Evolutionary conservation across 2,797 vertebrate genomes (phyloP).

Genomic region (Pachyuromys duprasi): DNA sequence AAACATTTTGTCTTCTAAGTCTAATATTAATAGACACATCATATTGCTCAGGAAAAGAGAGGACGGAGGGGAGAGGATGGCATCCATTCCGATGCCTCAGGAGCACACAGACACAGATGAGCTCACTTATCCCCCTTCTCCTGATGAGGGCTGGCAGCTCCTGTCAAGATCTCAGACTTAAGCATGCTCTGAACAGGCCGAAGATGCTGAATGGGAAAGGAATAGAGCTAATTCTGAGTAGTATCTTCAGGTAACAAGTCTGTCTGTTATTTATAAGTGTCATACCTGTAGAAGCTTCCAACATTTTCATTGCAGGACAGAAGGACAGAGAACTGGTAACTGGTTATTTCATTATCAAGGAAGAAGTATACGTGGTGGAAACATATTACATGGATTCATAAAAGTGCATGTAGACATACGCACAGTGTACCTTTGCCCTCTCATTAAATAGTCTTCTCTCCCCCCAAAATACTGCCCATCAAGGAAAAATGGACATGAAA

Average conservation of each 20-base stretch:
- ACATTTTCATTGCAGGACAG: neutral
- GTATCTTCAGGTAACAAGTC: neutral
- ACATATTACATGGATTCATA: accelerated
- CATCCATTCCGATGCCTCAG: neutral
- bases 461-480: neutral
- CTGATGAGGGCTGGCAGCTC: neutral
- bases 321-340: neutral
- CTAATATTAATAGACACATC: neutral
- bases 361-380: accelerated
- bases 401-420: neutral
- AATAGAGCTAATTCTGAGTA: neutral
- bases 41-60: neutral
- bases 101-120: neutral
- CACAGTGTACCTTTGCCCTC: neutral
- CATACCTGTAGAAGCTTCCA: neutral
- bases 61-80: neutral
- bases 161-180: neutral
- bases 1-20: neutral
- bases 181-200: neutral
- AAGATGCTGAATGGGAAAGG: neutral
- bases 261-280: neutral
- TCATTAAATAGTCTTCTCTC: neutral
- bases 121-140: neutral
- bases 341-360: neutral
- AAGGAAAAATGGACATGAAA: neutral